Conservation (phyloP, 1,140 invertebrate species). For the Lordiphosa stackelbergi region DNA sequence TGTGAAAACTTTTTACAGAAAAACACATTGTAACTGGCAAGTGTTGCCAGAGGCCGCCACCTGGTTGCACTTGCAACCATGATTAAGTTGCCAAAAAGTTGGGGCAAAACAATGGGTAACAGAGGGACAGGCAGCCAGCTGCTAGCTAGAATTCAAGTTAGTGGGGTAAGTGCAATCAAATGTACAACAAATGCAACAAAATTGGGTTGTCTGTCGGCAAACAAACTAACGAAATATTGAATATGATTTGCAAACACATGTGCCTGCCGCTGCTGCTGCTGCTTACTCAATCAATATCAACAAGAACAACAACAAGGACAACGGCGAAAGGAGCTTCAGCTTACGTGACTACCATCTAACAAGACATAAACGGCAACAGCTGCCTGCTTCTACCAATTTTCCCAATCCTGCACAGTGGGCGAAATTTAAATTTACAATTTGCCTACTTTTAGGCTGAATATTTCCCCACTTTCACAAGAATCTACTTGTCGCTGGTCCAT, state of each 20-base stretch:
- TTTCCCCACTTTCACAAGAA: no score
- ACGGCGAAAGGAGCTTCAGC: background rate
- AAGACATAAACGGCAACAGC: conserved; percentile 1
- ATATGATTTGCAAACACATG: conserved; percentile 71
- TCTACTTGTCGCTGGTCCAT: no score
- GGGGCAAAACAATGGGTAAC: conserved; percentile 24
- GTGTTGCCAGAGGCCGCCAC: conserved; percentile 41
- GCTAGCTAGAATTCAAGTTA: conserved; percentile 40
- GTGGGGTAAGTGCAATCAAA: conserved; percentile 62
- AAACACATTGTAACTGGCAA: conserved; percentile 52
- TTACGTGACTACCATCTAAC: conserved; percentile 7
- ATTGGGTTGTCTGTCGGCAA: conserved; percentile 1
- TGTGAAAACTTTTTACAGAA: conserved; percentile 62
- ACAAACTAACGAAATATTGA: conserved; percentile 64
- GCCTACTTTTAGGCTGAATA: no score
- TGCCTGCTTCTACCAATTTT: no score
- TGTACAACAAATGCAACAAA: conserved; percentile 48
- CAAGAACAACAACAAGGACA: background rate
- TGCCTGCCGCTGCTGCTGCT: conserved; percentile 18
- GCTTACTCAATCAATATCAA: conserved; percentile 57
- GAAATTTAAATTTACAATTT: no score
- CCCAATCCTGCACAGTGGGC: no score
- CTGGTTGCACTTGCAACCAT: conserved; percentile 29
- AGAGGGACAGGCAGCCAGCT: conserved; percentile 9
- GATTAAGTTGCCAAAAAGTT: conserved; percentile 66